phyloP scores from a whole-genome alignment of 1,140 invertebrate species.

The Papilio glaucus region DNA sequence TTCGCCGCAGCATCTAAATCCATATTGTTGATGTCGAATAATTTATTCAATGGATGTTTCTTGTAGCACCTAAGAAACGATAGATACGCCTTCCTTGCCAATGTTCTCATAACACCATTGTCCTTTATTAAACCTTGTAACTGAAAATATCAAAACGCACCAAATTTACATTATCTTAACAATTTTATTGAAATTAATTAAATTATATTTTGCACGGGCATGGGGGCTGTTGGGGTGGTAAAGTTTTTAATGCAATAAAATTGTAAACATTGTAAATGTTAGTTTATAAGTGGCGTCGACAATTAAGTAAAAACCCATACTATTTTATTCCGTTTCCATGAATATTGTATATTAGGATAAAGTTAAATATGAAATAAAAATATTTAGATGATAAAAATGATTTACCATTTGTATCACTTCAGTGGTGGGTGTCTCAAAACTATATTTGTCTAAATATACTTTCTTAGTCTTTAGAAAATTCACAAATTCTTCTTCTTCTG shows the following conservation, averaged over 20 bases:
- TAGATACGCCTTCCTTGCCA: slow-evolving; percentile 97
- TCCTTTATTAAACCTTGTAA: slow-evolving; percentile 94
- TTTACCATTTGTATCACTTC: slow-evolving; percentile 67
- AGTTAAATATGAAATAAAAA: background rate
- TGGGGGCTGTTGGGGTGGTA: too few relatives aligned
- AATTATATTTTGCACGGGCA: too few relatives aligned
- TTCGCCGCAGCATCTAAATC: slow-evolving; percentile 91
- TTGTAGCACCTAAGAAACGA: slow-evolving; percentile 96
- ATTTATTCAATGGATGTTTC: slow-evolving; percentile 93
- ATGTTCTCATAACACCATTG: slow-evolving; percentile 94
- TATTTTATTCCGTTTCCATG: too few relatives aligned
- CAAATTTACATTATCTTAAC: too few relatives aligned
- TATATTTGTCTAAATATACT: slow-evolving; percentile 96
- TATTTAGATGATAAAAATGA: background rate
- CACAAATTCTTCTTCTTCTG: slow-evolving; percentile 95
- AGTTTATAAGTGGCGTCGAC: too few relatives aligned
- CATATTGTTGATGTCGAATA: slow-evolving; percentile 94
- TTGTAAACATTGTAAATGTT: too few relatives aligned
- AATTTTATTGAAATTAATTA: too few relatives aligned
- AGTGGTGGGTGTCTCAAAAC: slow-evolving; percentile 85
- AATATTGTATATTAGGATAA: too few relatives aligned
- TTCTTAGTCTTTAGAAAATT: slow-evolving; percentile 93
- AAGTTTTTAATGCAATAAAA: too few relatives aligned
- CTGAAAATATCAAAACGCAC: slow-evolving; percentile 84
- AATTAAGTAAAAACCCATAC: too few relatives aligned